A percentile compares a stretch with the other conserved stretches of the same genome.
Conservation (phyloP, 1,140 invertebrate genomes). For the Hormaphis cornu region DNA sequence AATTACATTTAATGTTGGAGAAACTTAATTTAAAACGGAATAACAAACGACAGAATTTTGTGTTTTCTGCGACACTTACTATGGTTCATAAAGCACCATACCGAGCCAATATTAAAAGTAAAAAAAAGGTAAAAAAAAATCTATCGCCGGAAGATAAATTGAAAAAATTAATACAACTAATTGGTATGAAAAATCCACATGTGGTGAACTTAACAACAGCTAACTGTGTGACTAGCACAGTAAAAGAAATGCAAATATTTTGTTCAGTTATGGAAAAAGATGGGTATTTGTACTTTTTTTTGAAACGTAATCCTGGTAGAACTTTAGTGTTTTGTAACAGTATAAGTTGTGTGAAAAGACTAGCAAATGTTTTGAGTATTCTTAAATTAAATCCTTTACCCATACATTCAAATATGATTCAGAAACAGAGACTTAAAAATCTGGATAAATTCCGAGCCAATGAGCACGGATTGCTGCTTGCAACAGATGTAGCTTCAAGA, state of each 20-base stretch:
- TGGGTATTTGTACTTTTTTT: slow-evolving; percentile 86
- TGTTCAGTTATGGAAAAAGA: slow-evolving; percentile 75
- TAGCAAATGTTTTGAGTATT: slow-evolving; percentile 71
- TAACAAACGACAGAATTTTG: slow-evolving; percentile 75
- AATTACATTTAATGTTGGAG: slow-evolving; percentile 73
- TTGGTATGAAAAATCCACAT: slow-evolving; percentile 77
- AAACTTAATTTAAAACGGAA: slow-evolving; percentile 62
- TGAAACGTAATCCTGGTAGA: slow-evolving; percentile 71
- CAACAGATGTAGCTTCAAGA: slow-evolving; percentile 94
- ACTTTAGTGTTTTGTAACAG: slow-evolving; percentile 97
- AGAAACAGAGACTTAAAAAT: slow-evolving; percentile 87
- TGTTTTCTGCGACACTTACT: slow-evolving; percentile 96
- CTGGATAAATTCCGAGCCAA: slow-evolving; percentile 79
- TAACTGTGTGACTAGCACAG: slow-evolving; percentile 63
- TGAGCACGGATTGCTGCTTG: slow-evolving; percentile 69
- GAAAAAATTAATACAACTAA: slow-evolving; percentile 60
- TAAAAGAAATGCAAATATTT: slow-evolving; percentile 55
- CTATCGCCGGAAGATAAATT: slow-evolving; percentile 22
- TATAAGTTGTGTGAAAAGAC: slow-evolving; percentile 79
- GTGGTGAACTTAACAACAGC: slow-evolving; percentile 84
- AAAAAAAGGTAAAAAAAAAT: slow-evolving; percentile 36
- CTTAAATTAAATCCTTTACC: slow-evolving; percentile 70
- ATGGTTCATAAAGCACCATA: slow-evolving; percentile 74
- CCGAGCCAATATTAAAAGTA: slow-evolving; percentile 55
- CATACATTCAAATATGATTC: slow-evolving; percentile 90